phyloP scores from a whole-genome alignment of 2,797 vertebrate species.

The Thunnus albacares region DNA sequence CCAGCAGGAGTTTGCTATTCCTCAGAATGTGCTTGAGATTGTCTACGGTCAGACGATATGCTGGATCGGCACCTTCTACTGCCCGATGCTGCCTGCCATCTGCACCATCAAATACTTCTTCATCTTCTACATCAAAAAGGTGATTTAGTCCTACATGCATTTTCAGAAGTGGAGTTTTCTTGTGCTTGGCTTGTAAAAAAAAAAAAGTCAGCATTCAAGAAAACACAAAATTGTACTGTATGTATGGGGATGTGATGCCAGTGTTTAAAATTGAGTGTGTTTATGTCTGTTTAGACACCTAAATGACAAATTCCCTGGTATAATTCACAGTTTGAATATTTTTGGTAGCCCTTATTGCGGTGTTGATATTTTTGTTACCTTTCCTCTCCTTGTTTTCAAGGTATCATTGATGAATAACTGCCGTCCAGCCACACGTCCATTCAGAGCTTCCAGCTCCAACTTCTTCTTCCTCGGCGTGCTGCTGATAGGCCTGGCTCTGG shows the following conservation, averaged over 20 bases:
- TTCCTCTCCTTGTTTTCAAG: conserved; percentile 71
- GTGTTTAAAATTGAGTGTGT: not conserved
- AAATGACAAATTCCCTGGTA: not conserved
- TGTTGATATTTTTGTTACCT: not conserved
- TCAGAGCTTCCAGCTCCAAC: conserved; percentile 94
- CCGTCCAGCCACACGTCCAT: conserved; percentile 89
- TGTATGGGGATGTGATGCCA: too few relatives aligned
- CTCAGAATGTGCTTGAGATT: conserved; percentile 94
- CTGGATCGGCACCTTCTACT: conserved; percentile 97
- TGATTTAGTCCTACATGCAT: conserved; percentile 14
- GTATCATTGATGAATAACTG: conserved; percentile 90
- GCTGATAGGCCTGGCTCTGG: conserved; percentile 92
- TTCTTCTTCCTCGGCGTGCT: conserved; percentile 95
- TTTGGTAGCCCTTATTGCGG: not conserved
- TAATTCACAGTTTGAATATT: not conserved
- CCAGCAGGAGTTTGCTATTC: conserved; percentile 92
- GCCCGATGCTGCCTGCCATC: conserved; percentile 94
- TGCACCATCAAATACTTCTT: conserved; percentile 94
- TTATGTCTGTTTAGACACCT: not conserved
- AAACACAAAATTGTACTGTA: too few relatives aligned
- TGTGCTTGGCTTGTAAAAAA: not conserved
- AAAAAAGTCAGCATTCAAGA: too few relatives aligned
- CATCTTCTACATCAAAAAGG: conserved; percentile 98
- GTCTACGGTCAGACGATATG: conserved; percentile 98
- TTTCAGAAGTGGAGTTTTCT: not conserved